A percentile compares a stretch with the other conserved stretches of the same genome.
phyloP scores from a whole-genome alignment of 64 coral and sea anemone genomes.

The Acropora yongei region DNA sequence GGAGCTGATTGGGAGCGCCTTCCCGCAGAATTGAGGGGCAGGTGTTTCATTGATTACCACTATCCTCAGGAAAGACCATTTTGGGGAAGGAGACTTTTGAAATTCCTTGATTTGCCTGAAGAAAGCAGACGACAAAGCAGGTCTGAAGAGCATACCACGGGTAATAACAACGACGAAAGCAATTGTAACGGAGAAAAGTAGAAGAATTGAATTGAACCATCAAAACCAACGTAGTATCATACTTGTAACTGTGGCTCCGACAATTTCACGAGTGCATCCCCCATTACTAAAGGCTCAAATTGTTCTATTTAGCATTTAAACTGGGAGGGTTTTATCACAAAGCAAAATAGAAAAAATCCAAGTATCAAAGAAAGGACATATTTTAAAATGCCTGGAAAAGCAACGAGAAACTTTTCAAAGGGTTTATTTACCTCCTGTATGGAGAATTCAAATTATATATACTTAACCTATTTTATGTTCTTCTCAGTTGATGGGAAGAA shows the following conservation, averaged over 20 bases:
- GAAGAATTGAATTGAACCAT: not conserved
- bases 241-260: not conserved
- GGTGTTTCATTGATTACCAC: conserved; percentile 48
- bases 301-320: no score
- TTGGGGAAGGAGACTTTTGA: not conserved
- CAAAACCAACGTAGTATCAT: not conserved
- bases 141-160: not conserved
- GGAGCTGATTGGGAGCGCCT: not conserved
- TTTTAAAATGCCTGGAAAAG: no score
- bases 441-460: no score
- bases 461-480: no score
- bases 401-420: no score
- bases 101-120: not conserved
- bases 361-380: no score
- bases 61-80: conserved; percentile 24
- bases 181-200: not conserved
- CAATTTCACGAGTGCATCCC: no score
- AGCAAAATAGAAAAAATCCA: no score
- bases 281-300: no score
- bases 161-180: not conserved
- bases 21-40: conserved; percentile 11
- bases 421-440: no score
- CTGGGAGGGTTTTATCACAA: no score
- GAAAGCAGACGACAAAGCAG: not conserved
- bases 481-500: no score